Conservation (phyloP, 1,140 invertebrate genomes). For the Planococcus citri region DNA sequence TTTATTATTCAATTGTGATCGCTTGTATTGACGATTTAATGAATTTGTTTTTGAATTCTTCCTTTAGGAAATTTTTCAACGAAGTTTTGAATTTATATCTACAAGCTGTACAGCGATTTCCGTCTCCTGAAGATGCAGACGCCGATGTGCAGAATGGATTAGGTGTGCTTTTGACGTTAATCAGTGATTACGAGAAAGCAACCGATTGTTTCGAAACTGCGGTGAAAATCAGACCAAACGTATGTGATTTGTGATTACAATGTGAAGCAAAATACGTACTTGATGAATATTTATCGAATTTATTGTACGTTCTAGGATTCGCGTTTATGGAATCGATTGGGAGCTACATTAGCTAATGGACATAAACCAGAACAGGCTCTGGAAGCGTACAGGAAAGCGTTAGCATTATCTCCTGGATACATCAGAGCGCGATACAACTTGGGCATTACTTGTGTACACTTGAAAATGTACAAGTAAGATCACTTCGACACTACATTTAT, state of each 20-base stretch:
- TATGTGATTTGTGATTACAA: slow-evolving; percentile 36
- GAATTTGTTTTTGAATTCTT: slow-evolving; percentile 23
- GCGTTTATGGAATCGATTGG: slow-evolving; percentile 91
- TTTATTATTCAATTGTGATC: not conserved
- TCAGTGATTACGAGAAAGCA: slow-evolving; percentile 88
- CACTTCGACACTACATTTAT: slow-evolving; percentile 5
- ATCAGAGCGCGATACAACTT: slow-evolving; percentile 95
- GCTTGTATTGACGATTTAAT: not conserved
- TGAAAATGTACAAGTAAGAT: slow-evolving; percentile 74
- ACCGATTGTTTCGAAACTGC: slow-evolving; percentile 91
- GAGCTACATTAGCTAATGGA: slow-evolving; percentile 93
- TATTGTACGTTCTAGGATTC: slow-evolving; percentile 56
- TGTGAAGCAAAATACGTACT: not conserved
- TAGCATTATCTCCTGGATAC: slow-evolving; percentile 86
- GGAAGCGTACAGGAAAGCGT: slow-evolving; percentile 82
- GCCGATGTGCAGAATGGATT: slow-evolving; percentile 91
- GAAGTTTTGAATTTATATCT: slow-evolving; percentile 71
- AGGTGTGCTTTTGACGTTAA: slow-evolving; percentile 90
- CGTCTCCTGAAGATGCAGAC: slow-evolving; percentile 54
- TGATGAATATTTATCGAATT: not conserved
- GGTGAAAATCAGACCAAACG: slow-evolving; percentile 63
- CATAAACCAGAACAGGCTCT: slow-evolving; percentile 89
- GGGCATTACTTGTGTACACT: slow-evolving; percentile 93
- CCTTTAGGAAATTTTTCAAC: slow-evolving; percentile 44
- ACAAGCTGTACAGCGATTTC: slow-evolving; percentile 67